These are phyloP conservation scores for Campoletis raptor DNA, from an alignment of 2,888 invertebrate species.

Conservation along the genomic window DNA sequence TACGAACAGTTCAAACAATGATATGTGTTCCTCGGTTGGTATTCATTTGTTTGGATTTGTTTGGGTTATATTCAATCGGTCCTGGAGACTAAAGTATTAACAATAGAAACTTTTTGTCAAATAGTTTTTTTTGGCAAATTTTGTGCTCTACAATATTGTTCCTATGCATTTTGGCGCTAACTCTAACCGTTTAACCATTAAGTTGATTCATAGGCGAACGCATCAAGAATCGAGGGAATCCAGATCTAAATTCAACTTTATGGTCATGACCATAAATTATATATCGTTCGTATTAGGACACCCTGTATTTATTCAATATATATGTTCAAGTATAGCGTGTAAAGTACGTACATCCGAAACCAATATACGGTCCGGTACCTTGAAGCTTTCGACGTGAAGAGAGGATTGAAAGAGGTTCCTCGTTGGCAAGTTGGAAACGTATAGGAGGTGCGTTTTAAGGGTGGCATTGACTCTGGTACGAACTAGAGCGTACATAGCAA, in stretches of 20 bases:
- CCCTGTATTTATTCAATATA: not conserved
- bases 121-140: not conserved
- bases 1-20: not conserved
- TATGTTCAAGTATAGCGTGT: not conserved
- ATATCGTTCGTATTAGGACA: not conserved
- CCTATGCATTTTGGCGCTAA: not conserved
- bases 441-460: constrained; percentile 14
- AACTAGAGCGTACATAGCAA: constrained; percentile 20
- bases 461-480: constrained; percentile 1
- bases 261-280: not conserved
- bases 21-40: not conserved
- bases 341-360: constrained; percentile 37
- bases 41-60: too few relatives aligned
- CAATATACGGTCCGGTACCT: constrained; percentile 30
- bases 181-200: not conserved
- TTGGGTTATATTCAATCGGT: not conserved
- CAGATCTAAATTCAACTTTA: not conserved
- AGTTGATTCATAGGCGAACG: not conserved
- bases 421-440: not conserved
- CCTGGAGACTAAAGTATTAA: not conserved
- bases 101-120: not conserved
- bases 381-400: constrained; percentile 23
- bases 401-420: constrained; percentile 17
- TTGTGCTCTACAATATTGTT: not conserved
- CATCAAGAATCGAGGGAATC: not conserved